phyloP scores from a whole-genome alignment of 2,888 invertebrate species.

The Limulus polyphemus region DNA sequence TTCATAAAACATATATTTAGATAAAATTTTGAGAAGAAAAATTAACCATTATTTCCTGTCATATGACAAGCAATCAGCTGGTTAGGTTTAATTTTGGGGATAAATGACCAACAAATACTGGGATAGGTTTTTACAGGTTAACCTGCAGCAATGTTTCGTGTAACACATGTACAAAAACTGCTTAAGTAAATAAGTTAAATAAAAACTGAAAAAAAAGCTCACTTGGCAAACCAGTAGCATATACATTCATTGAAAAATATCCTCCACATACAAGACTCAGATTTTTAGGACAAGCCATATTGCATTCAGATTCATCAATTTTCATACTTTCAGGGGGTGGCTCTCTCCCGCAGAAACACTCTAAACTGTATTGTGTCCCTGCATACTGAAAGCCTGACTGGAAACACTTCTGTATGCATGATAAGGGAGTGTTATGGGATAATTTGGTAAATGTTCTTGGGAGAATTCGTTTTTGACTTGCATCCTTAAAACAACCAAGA shows the following conservation, averaged over 20 bases:
- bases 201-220: conserved; percentile 11
- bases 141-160: too few species aligned
- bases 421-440: conserved; percentile 59
- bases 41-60: too few species aligned
- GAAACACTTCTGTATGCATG: conserved; percentile 76
- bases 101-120: too few species aligned
- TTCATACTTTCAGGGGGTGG: conserved; percentile 51
- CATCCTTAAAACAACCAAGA: conserved; percentile 79
- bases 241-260: conserved; percentile 80
- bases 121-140: too few species aligned
- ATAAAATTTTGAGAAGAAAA: too few species aligned
- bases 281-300: conserved; percentile 64
- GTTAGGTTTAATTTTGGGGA: too few species aligned
- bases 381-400: conserved; percentile 87
- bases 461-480: conserved; percentile 62
- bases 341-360: conserved; percentile 88
- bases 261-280: conserved; percentile 62
- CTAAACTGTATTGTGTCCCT: conserved; percentile 78
- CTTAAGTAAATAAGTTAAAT: conserved; percentile 5
- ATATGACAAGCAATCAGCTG: too few species aligned
- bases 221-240: conserved; percentile 60
- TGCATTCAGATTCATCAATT: conserved; percentile 64
- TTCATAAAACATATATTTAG: too few species aligned
- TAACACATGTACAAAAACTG: too few species aligned
- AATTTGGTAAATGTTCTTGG: conserved; percentile 67